phyloP scores from a whole-genome alignment of 2,797 vertebrate genomes.

The Sarcophilus harrisii region DNA sequence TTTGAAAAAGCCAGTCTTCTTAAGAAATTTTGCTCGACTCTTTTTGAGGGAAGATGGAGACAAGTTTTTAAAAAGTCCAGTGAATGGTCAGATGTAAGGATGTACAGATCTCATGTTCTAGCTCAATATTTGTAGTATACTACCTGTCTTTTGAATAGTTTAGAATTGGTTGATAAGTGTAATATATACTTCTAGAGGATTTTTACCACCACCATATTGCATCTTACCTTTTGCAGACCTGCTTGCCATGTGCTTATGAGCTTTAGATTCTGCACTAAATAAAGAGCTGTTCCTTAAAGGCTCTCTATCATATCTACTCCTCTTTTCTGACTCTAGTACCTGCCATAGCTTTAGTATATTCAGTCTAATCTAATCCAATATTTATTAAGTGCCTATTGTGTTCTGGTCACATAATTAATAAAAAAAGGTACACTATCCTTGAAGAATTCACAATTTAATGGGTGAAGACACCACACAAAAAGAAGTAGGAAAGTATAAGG shows the following conservation, averaged over 20 bases:
- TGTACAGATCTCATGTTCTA: not conserved
- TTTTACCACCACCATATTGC: not conserved
- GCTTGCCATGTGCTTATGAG: too few species aligned
- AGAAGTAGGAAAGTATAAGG: not conserved
- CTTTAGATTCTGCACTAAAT: not conserved
- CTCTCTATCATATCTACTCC: not conserved
- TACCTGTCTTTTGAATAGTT: not conserved
- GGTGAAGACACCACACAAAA: not conserved
- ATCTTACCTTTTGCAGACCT: not conserved
- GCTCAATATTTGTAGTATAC: not conserved
- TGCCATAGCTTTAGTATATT: not conserved
- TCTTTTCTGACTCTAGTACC: not conserved
- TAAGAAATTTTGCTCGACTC: not conserved
- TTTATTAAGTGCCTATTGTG: not conserved
- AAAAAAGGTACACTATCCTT: not conserved
- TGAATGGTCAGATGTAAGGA: not conserved
- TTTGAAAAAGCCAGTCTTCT: not conserved
- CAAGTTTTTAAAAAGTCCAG: not conserved
- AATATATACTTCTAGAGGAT: not conserved
- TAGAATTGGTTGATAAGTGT: not conserved
- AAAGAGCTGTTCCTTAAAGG: not conserved
- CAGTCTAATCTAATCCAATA: not conserved
- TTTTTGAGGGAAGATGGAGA: not conserved
- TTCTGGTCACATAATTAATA: not conserved
- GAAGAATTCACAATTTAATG: not conserved